phyloP scores from a whole-genome alignment of 2,113 vertebrate genomes.

The Rallus limicola region DNA sequence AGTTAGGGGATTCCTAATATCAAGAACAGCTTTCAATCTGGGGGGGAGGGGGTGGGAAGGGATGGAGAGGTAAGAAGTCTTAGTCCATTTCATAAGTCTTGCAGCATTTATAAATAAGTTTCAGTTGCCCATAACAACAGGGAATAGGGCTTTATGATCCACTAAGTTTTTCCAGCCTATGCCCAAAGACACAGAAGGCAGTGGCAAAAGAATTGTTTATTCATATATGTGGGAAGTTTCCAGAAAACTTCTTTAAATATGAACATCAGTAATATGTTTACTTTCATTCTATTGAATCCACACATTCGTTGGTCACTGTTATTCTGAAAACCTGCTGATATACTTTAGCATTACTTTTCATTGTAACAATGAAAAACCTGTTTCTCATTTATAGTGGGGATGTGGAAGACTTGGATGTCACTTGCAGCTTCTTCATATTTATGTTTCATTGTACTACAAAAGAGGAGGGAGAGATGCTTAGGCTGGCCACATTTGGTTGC shows the following conservation, averaged over 20 bases:
- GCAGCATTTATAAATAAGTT: slow-evolving; percentile 3
- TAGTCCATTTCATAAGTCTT: neutral
- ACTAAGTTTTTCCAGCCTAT: neutral
- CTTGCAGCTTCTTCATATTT: neutral
- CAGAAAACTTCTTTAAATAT: neutral
- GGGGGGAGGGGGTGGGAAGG: no score
- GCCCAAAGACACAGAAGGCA: neutral
- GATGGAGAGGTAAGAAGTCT: neutral
- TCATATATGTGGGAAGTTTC: neutral
- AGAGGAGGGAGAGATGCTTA: neutral
- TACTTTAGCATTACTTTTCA: neutral
- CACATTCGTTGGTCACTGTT: neutral
- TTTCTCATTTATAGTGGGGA: neutral
- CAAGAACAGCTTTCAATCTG: neutral
- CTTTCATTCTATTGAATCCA: neutral
- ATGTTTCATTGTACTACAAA: neutral
- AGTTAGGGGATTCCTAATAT: neutral
- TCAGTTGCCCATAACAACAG: neutral
- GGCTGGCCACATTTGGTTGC: neutral
- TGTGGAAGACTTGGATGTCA: neutral
- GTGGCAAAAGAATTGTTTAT: neutral
- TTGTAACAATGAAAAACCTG: neutral
- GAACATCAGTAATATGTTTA: neutral
- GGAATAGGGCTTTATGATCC: neutral
- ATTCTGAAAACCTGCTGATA: neutral